Conservation (phyloP, 2,797 vertebrate genomes). For the Rhadinocentrus ornatus region DNA sequence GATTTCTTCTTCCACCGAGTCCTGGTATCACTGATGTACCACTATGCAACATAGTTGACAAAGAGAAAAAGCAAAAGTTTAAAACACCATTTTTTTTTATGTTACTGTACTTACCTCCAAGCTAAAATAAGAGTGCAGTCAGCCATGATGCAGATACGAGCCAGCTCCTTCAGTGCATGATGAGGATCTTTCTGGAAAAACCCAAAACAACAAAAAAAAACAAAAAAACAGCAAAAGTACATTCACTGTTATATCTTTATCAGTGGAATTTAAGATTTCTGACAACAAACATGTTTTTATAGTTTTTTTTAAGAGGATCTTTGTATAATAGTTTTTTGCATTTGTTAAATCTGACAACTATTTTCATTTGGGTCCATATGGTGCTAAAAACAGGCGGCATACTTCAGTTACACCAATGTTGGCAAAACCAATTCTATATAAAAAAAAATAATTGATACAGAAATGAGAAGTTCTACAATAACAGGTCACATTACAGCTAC, state of each 20-base stretch:
- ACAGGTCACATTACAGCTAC: conserved; percentile 17
- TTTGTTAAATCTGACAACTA: conserved; percentile 1
- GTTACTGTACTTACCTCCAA: conserved; percentile 87
- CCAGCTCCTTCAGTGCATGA: conserved; percentile 88
- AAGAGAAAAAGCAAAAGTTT: not conserved
- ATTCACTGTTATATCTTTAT: not conserved
- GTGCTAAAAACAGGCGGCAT: conserved; percentile 20
- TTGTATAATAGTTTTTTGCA: conserved; percentile 5
- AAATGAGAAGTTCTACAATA: conserved; percentile 26
- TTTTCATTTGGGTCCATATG: not conserved
- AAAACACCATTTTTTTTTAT: not conserved
- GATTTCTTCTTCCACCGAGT: not conserved
- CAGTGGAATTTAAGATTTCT: not conserved
- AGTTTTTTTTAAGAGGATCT: not conserved
- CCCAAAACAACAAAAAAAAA: conserved; percentile 10
- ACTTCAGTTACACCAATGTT: conserved; percentile 26
- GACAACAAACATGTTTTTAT: not conserved
- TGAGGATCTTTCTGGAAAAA: conserved; percentile 89
- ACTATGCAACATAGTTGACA: not conserved
- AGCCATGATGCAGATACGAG: conserved; percentile 90
- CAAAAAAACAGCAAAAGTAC: not conserved
- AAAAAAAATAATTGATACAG: conserved; percentile 3
- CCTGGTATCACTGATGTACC: not conserved
- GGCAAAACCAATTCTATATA: conserved; percentile 4
- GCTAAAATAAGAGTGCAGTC: conserved; percentile 92